Conservation (phyloP, 1,140 invertebrate species). For the Lerema accius region DNA sequence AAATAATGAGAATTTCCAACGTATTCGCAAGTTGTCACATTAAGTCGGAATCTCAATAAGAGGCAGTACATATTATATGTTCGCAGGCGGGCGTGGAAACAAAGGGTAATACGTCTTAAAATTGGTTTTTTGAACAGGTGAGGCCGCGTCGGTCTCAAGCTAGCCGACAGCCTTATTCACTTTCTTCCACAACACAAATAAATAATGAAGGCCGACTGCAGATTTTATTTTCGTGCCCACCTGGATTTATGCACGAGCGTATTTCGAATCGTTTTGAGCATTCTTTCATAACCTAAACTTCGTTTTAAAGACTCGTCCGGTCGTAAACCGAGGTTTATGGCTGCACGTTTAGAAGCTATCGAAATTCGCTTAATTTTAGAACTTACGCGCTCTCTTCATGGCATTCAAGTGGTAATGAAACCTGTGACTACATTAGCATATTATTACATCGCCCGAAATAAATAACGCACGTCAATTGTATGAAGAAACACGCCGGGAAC, state of each 20-base stretch:
- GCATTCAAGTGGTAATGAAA: constrained; percentile 35
- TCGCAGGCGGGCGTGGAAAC: constrained; percentile 57
- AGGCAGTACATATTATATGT: constrained; percentile 35
- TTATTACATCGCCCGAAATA: constrained; percentile 9
- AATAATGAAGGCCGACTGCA: constrained; percentile 54
- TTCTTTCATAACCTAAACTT: constrained; percentile 73
- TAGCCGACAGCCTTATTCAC: constrained; percentile 50
- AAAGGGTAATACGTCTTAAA: constrained; percentile 71
- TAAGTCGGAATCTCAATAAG: constrained; percentile 61
- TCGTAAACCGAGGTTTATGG: constrained; percentile 73
- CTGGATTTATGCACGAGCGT: constrained; percentile 64
- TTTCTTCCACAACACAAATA: constrained; percentile 66
- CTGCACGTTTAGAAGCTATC: constrained; percentile 63
- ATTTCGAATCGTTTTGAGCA: constrained; percentile 63
- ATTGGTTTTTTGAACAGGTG: constrained; percentile 70
- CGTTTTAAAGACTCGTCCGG: constrained; percentile 62
- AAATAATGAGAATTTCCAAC: constrained; percentile 39
- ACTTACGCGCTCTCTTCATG: constrained; percentile 57
- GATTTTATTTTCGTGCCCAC: constrained; percentile 67
- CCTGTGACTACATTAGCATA: background rate
- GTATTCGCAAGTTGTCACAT: constrained; percentile 51
- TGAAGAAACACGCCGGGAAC: too few relatives aligned
- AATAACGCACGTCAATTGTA: too few relatives aligned
- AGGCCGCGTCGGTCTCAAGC: constrained; percentile 52
- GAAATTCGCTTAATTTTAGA: constrained; percentile 61